Evolutionary conservation across 2,888 invertebrate genomes (phyloP), one percentile per base, ranked within the genome.

Genomic region (Chouioia cunea): DNA sequence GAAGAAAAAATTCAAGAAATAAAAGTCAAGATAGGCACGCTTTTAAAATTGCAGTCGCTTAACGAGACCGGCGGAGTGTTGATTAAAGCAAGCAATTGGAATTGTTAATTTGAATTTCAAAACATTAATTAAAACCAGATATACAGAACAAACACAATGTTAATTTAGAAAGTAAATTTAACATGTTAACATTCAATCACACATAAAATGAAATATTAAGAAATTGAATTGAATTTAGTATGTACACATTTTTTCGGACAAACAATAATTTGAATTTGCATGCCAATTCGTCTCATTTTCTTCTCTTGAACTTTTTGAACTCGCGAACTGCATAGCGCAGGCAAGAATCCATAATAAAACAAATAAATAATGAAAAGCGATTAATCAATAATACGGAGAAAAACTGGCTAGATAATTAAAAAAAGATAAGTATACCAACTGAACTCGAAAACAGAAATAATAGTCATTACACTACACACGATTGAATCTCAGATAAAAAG

Each of bases 251-350:
- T 50, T 16, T 50, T 18, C 16, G 16, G 6, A 50, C 18, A 18
- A 52, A 16, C 20, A 4, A 22, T 46, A 6, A 43, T 43, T 20
- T 54, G 3, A 36, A 62, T 43, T 69, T 63, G 54, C 62, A 73
- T 66, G 70, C 59, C 57, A 70, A 70, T 70, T 73, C 22, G 47
- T 46, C 16, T 66, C 50, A 59, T 66, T 73, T 66, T 69, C 69
- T 73, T 69, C 69, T 73, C 65, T 73, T 58, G 54, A 58, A 69
- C 48, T 65, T 62, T 65, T 54, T 65, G 27, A 52, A 15, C n/a
- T 27, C 65, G 69, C 52, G 65, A 4, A 65, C 16, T 54, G 47
- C 60, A 59, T 15, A 60, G 59, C 4, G 2, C 71, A 72, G 44
- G 68, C 65, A 68, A 65, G 12, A 68, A 65, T 67, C 27, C 56